Conservation (phyloP, 2,113 vertebrate genomes). For the Nansenia antarctica region DNA sequence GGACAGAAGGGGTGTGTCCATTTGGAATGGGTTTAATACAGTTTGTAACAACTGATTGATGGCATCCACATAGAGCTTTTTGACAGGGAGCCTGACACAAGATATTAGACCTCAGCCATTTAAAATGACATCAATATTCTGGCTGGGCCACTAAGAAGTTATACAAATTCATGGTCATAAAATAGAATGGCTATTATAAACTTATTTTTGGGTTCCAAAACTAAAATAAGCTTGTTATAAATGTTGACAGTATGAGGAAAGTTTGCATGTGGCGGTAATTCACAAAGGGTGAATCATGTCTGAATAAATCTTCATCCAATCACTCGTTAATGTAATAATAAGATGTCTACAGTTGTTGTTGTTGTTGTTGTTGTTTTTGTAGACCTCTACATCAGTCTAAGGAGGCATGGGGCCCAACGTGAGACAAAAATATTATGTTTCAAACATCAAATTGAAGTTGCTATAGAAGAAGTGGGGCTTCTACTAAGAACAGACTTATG, state of each 20-base stretch:
- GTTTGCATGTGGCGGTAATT: neutral
- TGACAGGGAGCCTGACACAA: neutral
- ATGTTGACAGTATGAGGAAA: neutral
- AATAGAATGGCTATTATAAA: neutral
- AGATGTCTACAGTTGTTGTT: too few species aligned
- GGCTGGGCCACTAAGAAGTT: neutral
- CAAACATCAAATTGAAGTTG: neutral
- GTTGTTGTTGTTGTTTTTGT: too few species aligned
- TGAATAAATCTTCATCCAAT: too few species aligned
- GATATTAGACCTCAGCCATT: conserved; percentile 67
- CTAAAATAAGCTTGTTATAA: neutral
- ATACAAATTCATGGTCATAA: neutral
- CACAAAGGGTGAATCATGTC: too few species aligned
- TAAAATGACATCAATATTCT: neutral
- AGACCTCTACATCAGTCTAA: neutral
- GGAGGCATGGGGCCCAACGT: neutral
- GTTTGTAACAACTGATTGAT: conserved; percentile 6
- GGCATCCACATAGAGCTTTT: neutral
- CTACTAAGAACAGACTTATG: conserved; percentile 12
- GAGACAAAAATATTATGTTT: too few species aligned
- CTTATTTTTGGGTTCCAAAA: too few species aligned
- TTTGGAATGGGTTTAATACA: neutral
- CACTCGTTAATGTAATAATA: too few species aligned
- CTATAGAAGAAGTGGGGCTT: conserved; percentile 14
- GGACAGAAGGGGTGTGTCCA: conserved; percentile 8